phyloP scores from a whole-genome alignment of 1,140 invertebrate genomes.

The Macrocentrus cingulum region DNA sequence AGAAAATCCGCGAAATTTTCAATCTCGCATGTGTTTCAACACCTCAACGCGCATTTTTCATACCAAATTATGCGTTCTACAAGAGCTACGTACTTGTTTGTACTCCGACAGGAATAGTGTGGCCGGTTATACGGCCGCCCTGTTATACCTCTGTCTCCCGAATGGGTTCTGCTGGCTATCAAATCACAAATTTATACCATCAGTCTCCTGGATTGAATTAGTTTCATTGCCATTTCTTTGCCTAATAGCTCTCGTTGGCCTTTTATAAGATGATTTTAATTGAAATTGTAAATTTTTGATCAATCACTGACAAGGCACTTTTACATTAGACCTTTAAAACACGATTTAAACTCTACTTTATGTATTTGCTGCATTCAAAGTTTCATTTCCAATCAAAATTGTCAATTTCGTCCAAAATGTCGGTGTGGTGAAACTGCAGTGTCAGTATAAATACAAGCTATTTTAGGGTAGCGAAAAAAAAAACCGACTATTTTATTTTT shows the following conservation, averaged over 20 bases:
- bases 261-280: neutral
- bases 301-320: too few relatives aligned
- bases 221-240: neutral
- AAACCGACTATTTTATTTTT: too few relatives aligned
- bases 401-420: too few relatives aligned
- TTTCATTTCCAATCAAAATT: too few relatives aligned
- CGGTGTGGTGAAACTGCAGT: too few relatives aligned
- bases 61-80: conserved; percentile 35
- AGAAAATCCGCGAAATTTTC: too few relatives aligned
- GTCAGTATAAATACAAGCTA: too few relatives aligned
- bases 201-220: conserved; percentile 41
- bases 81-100: conserved; percentile 67
- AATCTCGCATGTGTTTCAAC: conserved; percentile 1
- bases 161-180: conserved; percentile 73
- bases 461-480: too few relatives aligned
- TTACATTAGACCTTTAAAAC: too few relatives aligned
- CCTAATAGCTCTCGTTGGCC: neutral
- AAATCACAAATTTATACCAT: conserved; percentile 61
- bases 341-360: too few relatives aligned
- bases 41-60: conserved; percentile 42
- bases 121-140: conserved; percentile 55
- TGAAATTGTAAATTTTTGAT: too few relatives aligned
- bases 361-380: too few relatives aligned
- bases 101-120: conserved; percentile 64
- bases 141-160: conserved; percentile 68